Percentiles rank a stretch among this genome's conserved stretches.
phyloP scores from a whole-genome alignment of 2,888 invertebrate genomes.

The Archaeoteleia sp. region DNA sequence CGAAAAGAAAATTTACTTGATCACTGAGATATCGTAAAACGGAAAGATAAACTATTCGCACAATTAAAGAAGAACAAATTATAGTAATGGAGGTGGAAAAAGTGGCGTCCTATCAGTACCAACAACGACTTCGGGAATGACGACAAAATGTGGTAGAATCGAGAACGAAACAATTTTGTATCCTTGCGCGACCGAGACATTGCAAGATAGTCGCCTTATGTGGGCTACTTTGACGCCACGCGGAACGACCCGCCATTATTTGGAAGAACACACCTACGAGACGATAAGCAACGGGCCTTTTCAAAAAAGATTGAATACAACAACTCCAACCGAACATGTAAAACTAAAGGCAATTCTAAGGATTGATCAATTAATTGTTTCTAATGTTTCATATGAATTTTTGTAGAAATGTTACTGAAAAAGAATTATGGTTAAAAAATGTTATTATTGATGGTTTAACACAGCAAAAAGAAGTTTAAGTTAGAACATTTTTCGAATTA shows the following conservation, averaged over 20 bases:
- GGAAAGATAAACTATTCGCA: too few relatives aligned
- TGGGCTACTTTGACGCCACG: conserved; percentile 92
- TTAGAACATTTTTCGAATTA: too few relatives aligned
- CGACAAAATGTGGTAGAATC: conserved; percentile 69
- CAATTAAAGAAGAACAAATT: conserved; percentile 35
- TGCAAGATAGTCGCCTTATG: conserved; percentile 82
- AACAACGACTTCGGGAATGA: conserved; percentile 65
- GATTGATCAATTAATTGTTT: too few relatives aligned
- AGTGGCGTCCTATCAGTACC: conserved; percentile 70
- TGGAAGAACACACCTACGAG: conserved; percentile 73
- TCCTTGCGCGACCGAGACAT: conserved; percentile 77
- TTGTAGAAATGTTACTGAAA: too few relatives aligned
- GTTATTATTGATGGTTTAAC: too few relatives aligned
- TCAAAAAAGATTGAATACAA: conserved; percentile 52
- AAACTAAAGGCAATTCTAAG: conserved; percentile 70
- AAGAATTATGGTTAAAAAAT: too few relatives aligned
- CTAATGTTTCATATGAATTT: too few relatives aligned
- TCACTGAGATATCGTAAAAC: too few relatives aligned
- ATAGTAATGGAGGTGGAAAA: conserved; percentile 67
- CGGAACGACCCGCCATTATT: conserved; percentile 84
- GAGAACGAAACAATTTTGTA: conserved; percentile 79
- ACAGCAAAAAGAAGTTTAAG: too few relatives aligned
- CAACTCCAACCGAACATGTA: conserved; percentile 74
- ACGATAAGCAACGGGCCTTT: conserved; percentile 64
- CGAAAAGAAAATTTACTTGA: too few relatives aligned